phyloP scores from a whole-genome alignment of 2,797 vertebrate genomes.

The Crocodylus rhombifer region DNA sequence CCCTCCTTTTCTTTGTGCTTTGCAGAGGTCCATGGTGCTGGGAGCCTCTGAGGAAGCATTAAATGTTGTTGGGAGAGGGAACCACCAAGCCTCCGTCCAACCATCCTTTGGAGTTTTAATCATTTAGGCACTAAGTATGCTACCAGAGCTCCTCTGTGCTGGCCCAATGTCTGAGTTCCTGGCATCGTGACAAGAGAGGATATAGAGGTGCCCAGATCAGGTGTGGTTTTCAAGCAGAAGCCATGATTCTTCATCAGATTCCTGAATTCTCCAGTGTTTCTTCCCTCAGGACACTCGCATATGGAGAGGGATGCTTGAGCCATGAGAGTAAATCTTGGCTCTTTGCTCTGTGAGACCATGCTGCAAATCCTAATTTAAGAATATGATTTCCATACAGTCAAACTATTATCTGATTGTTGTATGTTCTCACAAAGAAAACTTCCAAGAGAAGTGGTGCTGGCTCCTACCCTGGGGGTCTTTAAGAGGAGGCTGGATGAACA shows the following conservation, averaged over 20 bases:
- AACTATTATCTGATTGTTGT: not conserved
- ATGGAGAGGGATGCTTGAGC: not conserved
- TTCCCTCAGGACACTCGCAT: not conserved
- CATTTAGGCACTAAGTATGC: not conserved
- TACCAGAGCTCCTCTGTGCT: not conserved
- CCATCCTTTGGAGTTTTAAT: not conserved
- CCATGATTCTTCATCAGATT: not conserved
- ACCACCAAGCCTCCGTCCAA: not conserved
- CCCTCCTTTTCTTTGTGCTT: not conserved
- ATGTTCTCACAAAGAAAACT: not conserved
- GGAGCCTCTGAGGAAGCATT: not conserved
- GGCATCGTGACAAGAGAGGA: not conserved
- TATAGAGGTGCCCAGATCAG: not conserved
- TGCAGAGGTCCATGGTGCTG: not conserved
- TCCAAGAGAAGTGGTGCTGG: no score
- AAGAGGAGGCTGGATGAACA: no score
- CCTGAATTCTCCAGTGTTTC: not conserved
- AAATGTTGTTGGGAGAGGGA: not conserved
- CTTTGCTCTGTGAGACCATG: not conserved
- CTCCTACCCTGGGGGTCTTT: no score
- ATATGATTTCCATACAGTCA: not conserved
- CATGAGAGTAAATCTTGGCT: not conserved
- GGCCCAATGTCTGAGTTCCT: not conserved
- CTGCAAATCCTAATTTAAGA: not conserved
- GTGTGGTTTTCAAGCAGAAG: no score